Evolutionary conservation across 2,797 vertebrate species (phyloP), one percentile per base, ranked within the genome.

Genomic region (Mormyrus hasselquistii): DNA sequence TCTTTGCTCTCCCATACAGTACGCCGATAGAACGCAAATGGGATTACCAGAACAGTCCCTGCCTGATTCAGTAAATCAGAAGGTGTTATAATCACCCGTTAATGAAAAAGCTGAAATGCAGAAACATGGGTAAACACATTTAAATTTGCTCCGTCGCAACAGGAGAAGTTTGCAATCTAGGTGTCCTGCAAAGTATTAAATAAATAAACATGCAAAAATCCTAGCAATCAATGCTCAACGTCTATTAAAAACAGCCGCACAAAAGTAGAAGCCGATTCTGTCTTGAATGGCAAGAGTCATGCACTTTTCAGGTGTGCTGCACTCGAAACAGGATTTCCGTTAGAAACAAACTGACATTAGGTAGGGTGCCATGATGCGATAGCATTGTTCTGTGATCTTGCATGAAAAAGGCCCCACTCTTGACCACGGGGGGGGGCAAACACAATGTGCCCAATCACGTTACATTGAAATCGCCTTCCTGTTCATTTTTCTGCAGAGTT

Each of bases 71-170:
- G 52, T 22, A 83, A 22, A 44, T 44, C 16, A 89, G 79, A 38
- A 89, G 53, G 53, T 89, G 73, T 9, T 62, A 52, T 62, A 83
- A 89, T 59, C 44, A 8, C 59, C 22, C 38, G 25, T 59, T 84
- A 84, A 89, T 89, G 38, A 89, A 89, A 44, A 38, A 49, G 10
- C 5, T 19, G 53, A 29, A 85, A 84, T 44, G 55, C n/a, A 12
- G 76, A n/a, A 47, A 89, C 38, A 38, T 65, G n/a, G 53, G 41
- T 84, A 62, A 83, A 59, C 76, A 88, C 52, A 38, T 55, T 82
- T 88, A 38, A 52, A 82, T 84, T 44, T 8, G 55, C 55, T 59
- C 53, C 19, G 10, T 50, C 34, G 38, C 19, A 44, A 55, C 34
- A 41, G 22, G 7, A 50, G n/a, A 50, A 50, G 29, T 44, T 2